Conservation (phyloP, 2,888 invertebrate species). For the Malacosoma neustria region DNA sequence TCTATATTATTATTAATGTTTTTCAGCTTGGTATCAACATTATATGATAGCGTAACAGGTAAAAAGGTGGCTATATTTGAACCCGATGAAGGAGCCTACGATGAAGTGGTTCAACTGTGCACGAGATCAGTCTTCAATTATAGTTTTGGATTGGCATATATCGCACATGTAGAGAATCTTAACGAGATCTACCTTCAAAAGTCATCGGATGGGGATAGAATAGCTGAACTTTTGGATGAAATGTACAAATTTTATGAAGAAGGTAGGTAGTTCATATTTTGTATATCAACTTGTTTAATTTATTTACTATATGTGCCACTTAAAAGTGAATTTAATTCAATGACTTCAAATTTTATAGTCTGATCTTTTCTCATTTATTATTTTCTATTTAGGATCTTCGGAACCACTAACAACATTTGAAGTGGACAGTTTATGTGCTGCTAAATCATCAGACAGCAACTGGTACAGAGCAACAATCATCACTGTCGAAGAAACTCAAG, state of each 20-base stretch:
- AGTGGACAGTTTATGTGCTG: constrained; percentile 75
- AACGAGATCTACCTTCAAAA: constrained; percentile 79
- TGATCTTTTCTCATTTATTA: too few species aligned
- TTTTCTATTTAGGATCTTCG: constrained; percentile 37
- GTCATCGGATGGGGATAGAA: constrained; percentile 50
- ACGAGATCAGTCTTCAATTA: constrained; percentile 77
- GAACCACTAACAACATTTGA: constrained; percentile 54
- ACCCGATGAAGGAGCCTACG: constrained; percentile 71
- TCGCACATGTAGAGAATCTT: constrained; percentile 74
- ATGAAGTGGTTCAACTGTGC: constrained; percentile 71
- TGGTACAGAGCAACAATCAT: constrained; percentile 81
- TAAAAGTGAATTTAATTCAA: too few species aligned
- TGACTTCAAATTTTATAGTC: too few species aligned
- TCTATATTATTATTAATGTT: neutral
- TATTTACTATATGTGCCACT: too few species aligned
- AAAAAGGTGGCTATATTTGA: constrained; percentile 62
- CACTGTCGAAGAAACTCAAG: constrained; percentile 48
- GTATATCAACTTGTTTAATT: too few species aligned
- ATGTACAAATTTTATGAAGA: constrained; percentile 73
- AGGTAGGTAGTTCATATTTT: constrained; percentile 24
- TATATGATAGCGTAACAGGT: constrained; percentile 72
- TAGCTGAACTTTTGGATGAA: constrained; percentile 73
- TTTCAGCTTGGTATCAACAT: constrained; percentile 78
- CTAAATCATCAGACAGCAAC: constrained; percentile 76
- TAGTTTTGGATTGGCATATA: constrained; percentile 71